A percentile compares a stretch with the other conserved stretches of the same genome.
Conservation (phyloP, 2,113 vertebrate species). For the Lasiurus borealis region DNA sequence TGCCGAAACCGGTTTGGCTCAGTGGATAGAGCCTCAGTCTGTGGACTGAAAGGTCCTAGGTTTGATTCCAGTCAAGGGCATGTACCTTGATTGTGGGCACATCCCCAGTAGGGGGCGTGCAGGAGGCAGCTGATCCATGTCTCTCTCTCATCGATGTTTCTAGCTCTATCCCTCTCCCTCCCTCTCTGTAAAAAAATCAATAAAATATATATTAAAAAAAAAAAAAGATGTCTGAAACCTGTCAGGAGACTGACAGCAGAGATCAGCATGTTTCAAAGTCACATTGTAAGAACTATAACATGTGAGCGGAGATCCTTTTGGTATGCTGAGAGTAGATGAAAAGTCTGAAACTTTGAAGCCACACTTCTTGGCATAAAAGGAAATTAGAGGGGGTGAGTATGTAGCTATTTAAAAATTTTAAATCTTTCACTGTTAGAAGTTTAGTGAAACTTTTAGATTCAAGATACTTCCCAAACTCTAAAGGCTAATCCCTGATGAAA, state of each 20-base stretch:
- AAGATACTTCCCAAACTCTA: conserved; percentile 30
- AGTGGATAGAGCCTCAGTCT: too few species aligned
- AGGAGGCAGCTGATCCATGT: too few species aligned
- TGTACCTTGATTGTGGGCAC: too few species aligned
- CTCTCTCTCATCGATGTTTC: too few species aligned
- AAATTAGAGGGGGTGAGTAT: neutral
- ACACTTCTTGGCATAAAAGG: conserved; percentile 23
- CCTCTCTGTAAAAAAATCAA: too few species aligned
- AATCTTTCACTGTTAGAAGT: conserved; percentile 16
- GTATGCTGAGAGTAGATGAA: neutral
- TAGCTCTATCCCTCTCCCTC: too few species aligned
- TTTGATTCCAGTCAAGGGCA: too few species aligned
- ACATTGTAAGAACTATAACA: neutral
- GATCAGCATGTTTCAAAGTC: neutral
- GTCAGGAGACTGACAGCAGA: neutral
- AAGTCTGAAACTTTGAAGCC: conserved; percentile 31
- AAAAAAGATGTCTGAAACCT: too few species aligned
- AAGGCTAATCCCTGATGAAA: conserved; percentile 56
- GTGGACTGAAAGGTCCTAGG: too few species aligned
- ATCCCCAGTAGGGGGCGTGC: too few species aligned
- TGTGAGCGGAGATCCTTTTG: neutral
- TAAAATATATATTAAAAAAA: too few species aligned
- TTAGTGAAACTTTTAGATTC: conserved; percentile 14
- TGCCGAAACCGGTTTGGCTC: too few species aligned
- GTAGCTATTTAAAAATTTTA: conserved; percentile 2